These are phyloP conservation scores for Drosophila melanica DNA, from an alignment of 1,140 invertebrate species.

Conservation along the genomic window DNA sequence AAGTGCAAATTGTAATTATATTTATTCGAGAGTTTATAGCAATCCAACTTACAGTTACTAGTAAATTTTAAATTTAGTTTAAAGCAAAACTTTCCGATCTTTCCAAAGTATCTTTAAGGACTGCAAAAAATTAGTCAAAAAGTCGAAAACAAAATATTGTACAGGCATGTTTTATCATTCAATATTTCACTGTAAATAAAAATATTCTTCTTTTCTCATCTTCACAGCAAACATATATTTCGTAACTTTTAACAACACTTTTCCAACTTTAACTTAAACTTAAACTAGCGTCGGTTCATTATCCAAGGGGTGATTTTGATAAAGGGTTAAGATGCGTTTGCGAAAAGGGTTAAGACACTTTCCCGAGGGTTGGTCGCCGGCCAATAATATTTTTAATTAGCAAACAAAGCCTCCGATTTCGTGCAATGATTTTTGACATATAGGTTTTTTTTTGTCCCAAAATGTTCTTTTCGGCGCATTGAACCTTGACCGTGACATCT, in stretches of 20 bases:
- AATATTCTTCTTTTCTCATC: no score
- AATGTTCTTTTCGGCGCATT: conserved; percentile 19
- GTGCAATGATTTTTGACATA: conserved; percentile 30
- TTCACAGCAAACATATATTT: background rate
- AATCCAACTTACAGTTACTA: no score
- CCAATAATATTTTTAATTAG: conserved; percentile 73
- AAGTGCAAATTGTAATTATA: no score
- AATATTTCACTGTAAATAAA: background rate
- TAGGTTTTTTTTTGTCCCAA: conserved; percentile 39
- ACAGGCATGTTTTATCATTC: no score
- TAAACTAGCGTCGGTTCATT: conserved; percentile 7
- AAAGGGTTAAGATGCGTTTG: conserved; percentile 19
- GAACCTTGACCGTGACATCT: conserved; percentile 69
- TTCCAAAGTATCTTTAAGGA: no score
- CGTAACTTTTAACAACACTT: background rate
- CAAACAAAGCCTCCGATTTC: conserved; percentile 59
- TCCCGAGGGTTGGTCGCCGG: conserved; percentile 23
- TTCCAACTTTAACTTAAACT: background rate
- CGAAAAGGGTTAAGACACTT: conserved; percentile 42
- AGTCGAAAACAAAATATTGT: no score
- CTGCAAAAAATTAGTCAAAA: no score
- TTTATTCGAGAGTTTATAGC: no score
- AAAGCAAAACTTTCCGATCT: no score
- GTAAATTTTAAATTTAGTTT: no score
- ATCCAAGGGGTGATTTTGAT: conserved; percentile 18